These are phyloP conservation scores for Passerculus sandwichensis DNA, from an alignment of 2,797 vertebrate species.

Conservation along the genomic window DNA sequence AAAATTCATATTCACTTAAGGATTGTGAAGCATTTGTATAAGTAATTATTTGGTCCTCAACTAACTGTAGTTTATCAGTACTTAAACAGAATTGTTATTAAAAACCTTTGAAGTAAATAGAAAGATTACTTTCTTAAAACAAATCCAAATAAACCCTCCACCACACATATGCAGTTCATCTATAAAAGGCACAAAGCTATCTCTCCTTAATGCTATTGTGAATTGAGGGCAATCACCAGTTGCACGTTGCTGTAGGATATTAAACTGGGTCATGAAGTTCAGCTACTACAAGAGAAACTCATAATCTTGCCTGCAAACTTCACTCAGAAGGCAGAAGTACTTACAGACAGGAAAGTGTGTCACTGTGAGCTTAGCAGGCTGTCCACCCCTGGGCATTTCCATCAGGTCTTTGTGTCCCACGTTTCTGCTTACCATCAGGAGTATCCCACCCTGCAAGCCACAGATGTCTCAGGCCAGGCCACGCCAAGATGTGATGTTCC, in stretches of 20 bases:
- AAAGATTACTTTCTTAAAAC: background rate
- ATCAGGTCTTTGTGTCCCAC: background rate
- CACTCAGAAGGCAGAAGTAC: background rate
- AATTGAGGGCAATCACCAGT: background rate
- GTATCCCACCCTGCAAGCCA: background rate
- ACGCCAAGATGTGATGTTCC: fast-evolving
- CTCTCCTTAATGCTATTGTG: background rate
- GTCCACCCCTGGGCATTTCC: background rate
- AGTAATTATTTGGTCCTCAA: background rate
- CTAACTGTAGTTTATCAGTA: background rate
- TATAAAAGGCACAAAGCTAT: background rate
- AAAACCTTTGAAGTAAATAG: background rate
- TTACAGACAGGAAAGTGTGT: background rate
- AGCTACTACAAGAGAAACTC: background rate
- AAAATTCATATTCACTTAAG: background rate
- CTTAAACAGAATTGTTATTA: background rate
- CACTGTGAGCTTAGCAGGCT: background rate
- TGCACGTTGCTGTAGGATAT: background rate
- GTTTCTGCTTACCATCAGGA: background rate
- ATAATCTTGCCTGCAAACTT: background rate
- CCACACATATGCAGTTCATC: background rate
- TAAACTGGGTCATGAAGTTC: background rate
- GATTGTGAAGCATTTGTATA: background rate
- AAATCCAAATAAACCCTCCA: background rate
- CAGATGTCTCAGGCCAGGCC: background rate